Evolutionary conservation across 2,113 vertebrate genomes (phyloP).

Genomic region (Sphyrna mokarran): DNA sequence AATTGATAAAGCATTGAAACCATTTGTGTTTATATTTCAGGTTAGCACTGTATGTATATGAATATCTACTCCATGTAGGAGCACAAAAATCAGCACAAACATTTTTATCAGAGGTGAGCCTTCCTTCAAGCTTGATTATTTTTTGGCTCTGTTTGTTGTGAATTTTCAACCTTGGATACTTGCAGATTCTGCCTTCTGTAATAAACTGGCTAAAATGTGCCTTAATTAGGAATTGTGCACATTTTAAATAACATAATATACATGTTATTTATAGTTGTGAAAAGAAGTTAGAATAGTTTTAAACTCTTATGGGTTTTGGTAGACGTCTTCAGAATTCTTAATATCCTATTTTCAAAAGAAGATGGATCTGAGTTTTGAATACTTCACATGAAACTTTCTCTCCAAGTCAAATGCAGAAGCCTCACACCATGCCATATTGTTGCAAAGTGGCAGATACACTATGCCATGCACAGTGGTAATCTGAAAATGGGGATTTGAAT

Average conservation of each 20-base stretch:
- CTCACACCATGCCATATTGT: not conserved
- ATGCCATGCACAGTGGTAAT: not conserved
- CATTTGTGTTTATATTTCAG: slow-evolving; percentile 52
- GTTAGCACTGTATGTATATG: slow-evolving; percentile 96
- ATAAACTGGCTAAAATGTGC: not conserved
- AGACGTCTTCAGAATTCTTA: too few species aligned
- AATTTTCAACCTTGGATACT: not conserved
- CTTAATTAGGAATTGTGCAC: not conserved
- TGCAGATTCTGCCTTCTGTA: not conserved
- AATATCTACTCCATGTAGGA: slow-evolving; percentile 98
- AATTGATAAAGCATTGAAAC: not conserved
- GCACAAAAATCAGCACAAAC: slow-evolving; percentile 98
- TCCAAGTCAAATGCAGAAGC: not conserved
- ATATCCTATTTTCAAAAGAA: not conserved
- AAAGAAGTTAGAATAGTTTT: not conserved
- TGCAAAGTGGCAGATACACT: not conserved
- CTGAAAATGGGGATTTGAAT: not conserved
- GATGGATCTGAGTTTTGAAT: not conserved
- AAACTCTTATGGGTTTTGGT: not conserved
- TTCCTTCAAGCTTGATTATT: slow-evolving; percentile 33
- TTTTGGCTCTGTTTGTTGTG: not conserved
- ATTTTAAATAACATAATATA: not conserved
- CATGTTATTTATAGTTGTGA: not conserved
- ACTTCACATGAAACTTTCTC: not conserved
- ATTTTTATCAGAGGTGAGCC: slow-evolving; percentile 94